Evolutionary conservation across 2,113 vertebrate species (phyloP).

Genomic region (Marcusenius ussheri): DNA sequence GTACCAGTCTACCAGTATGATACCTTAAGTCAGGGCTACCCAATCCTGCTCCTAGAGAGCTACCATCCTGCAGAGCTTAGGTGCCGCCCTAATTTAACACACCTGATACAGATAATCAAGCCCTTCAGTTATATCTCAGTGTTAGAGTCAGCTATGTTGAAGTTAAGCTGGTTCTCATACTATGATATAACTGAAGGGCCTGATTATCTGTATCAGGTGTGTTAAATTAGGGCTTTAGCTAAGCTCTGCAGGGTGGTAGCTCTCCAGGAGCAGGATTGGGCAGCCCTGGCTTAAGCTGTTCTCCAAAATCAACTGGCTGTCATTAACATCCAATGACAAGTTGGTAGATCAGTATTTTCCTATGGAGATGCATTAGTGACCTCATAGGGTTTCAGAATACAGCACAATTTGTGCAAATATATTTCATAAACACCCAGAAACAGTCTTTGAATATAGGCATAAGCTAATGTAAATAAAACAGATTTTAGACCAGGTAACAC

Average conservation of each 20-base stretch:
- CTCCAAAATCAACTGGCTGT: not conserved
- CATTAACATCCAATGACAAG: not conserved
- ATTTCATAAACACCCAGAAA: not conserved
- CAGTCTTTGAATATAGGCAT: not conserved
- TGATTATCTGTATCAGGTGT: too few relatives aligned
- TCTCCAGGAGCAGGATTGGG: too few relatives aligned
- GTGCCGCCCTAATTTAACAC: too few relatives aligned
- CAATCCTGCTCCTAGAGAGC: too few relatives aligned
- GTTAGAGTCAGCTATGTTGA: too few relatives aligned
- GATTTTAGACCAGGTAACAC: not conserved
- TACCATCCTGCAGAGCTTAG: too few relatives aligned
- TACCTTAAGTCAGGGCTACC: not conserved
- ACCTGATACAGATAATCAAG: too few relatives aligned
- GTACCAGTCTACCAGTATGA: not conserved
- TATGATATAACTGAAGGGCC: too few relatives aligned
- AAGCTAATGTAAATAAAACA: not conserved
- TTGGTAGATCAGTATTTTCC: not conserved
- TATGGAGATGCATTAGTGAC: not conserved
- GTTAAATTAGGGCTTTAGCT: too few relatives aligned
- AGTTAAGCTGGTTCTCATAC: too few relatives aligned
- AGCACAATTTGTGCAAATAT: not conserved
- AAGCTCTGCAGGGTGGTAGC: too few relatives aligned
- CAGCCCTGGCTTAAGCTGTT: not conserved
- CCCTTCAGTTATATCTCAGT: too few relatives aligned
- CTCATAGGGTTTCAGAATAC: not conserved